Evolutionary conservation across 2,113 vertebrate species (phyloP), one percentile per base, ranked within the genome.

Genomic region (Hystrix cristata): DNA sequence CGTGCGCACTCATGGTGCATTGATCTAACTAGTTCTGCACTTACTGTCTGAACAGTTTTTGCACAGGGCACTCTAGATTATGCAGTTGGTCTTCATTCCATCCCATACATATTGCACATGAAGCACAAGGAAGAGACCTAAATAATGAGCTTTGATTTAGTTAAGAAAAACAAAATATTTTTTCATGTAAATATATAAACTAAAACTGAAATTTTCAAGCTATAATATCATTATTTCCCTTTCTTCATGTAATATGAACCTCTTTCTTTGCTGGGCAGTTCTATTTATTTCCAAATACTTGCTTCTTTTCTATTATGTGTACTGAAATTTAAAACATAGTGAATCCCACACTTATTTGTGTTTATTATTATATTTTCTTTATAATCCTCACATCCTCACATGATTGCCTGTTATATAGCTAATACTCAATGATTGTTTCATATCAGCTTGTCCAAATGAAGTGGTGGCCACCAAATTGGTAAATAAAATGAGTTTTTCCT

Each of bases 341-440:
- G 25, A 51, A 3, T 51, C 14, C 29, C 25, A 64, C 38, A 87
- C 13, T 74, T 43, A 23, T 80, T 91, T 84, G 25, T 90, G 31
- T 46, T 76, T 60, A n/a, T 38, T 62, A 90, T 38, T 95, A 43
- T 48, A n/a, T 91, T 87, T 87, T 46, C 46, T 59, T 53, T 86
- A 59, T 62, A 81, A 25, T 15, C 38, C 10, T 15, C 76, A 51
- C 7, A 64, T 57, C 6, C 27, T 59, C 57, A 67, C 16, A 51
- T 3, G 94, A 23, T 82, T 76, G 27, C 82, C 84, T 94, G 48
- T 11, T 43, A 89, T 5, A 9, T 14, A 14, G 13, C n/a, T 81
- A 64, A 34, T 64, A 21, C 29, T 57, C n/a, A 34, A 12, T 67
- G 87, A 59, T 87, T 79, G 88, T 34, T 59, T 85, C 25, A 16